Evolutionary conservation across 1,140 invertebrate species (phyloP).

Genomic region (Dreissena polymorpha): DNA sequence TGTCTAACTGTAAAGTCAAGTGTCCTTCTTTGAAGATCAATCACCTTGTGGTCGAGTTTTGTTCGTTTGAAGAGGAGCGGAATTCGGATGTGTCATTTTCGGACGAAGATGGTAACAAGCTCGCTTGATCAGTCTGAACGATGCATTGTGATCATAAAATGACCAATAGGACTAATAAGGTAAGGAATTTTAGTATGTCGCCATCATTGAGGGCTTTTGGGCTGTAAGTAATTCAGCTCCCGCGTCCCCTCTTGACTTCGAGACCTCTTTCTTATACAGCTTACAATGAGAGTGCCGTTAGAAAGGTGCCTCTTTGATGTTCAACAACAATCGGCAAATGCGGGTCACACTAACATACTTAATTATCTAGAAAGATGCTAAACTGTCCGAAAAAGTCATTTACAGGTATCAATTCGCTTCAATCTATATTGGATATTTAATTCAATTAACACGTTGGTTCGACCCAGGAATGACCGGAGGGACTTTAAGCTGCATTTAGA

Average conservation of each 20-base stretch:
- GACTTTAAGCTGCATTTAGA: no score
- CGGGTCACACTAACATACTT: neutral
- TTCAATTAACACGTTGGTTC: conserved; percentile 27
- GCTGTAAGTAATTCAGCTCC: neutral
- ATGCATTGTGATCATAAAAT: conserved; percentile 29
- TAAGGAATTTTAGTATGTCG: conserved; percentile 23
- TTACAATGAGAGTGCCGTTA: neutral
- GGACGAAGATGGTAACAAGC: neutral
- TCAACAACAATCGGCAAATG: neutral
- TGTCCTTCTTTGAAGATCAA: neutral
- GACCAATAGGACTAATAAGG: conserved; percentile 37
- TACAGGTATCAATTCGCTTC: neutral
- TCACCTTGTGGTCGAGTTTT: neutral
- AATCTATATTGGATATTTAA: neutral
- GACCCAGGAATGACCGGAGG: neutral
- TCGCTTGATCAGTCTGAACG: neutral
- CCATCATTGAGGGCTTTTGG: conserved; percentile 7
- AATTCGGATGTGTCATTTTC: neutral
- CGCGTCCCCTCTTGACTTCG: conserved; percentile 21
- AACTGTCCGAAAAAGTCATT: conserved; percentile 1
- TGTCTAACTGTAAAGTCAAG: conserved; percentile 41
- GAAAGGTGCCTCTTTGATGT: neutral
- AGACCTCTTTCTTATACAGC: neutral
- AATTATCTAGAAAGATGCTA: neutral
- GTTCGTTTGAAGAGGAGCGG: conserved; percentile 16